phyloP scores from a whole-genome alignment of 1,140 invertebrate species.

The Cylas formicarius region DNA sequence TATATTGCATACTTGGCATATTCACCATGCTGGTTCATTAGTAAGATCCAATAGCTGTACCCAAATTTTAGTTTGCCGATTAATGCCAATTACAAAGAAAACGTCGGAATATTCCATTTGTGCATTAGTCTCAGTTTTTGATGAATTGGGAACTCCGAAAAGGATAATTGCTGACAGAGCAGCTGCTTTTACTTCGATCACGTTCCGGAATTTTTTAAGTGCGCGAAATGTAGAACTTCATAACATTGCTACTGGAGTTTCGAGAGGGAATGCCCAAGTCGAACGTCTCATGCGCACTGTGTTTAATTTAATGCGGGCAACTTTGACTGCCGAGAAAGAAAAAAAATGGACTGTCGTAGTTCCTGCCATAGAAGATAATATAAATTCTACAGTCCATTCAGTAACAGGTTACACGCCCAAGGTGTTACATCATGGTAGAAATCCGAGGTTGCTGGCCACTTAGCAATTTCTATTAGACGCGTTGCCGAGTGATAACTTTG shows the following conservation, averaged over 20 bases:
- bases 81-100: constrained; percentile 3
- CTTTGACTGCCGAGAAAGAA: constrained; percentile 13
- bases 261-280: constrained; percentile 18
- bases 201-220: constrained; percentile 10
- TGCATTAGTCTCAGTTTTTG: constrained; percentile 8
- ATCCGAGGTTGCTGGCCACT: no score
- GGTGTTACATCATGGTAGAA: no score
- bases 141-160: constrained; percentile 5
- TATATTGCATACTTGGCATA: constrained; percentile 9
- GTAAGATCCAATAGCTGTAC: constrained; percentile 16
- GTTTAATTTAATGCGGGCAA: constrained; percentile 17
- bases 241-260: constrained; percentile 19
- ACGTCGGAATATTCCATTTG: constrained; percentile 11
- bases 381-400: constrained; percentile 5
- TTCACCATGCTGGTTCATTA: constrained; percentile 12
- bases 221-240: constrained; percentile 12
- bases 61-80: constrained; percentile 11
- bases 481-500: no score
- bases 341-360: constrained; percentile 12
- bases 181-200: constrained; percentile 5
- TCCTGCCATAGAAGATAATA: constrained; percentile 6
- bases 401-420: no score
- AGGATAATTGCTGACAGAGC: constrained; percentile 12
- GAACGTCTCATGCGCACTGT: constrained; percentile 20
- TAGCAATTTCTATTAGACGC: no score